Evolutionary conservation across 2,888 invertebrate species (phyloP), one percentile per base, ranked within the genome.

Genomic region (Ectobius pallidus): DNA sequence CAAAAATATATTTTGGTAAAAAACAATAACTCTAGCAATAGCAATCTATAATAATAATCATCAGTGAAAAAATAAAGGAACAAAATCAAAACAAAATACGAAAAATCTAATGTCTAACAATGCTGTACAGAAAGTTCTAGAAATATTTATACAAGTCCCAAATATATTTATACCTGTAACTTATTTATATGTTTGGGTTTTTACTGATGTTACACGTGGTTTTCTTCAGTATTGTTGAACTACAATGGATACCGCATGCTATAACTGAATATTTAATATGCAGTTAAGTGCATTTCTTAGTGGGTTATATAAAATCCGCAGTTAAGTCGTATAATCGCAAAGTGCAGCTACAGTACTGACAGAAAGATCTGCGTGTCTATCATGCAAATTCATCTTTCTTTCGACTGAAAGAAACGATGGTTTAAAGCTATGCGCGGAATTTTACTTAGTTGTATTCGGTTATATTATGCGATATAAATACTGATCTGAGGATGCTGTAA

Each of bases 11-110:
- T 73, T 71, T 75, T 25, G 65, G 55, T 74, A 75, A 77, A 76
- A 75, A 76, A 55, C 61, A 75, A 71, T 74, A 75, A 80, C 78
- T 81, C 81, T 81, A 79, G 82, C 82, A 79, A 78, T 77, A 77
- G 77, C 77, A 78, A 75, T 76, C 74, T 76, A 75, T 75, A 74
- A 7, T 70, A 75, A 74, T 75, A 76, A 75, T 74, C 75, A 76
- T 76, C 75, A 74, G 76, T 77, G 77, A 77, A 77, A 77, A 77
- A 77, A 77, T 77, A 77, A 77, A 77, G 74, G 75, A 76, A 76
- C 75, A 76, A 73, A 73, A 71, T 67, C 46, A 74, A 74, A 67
- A 74, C 71, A 71, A 67, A 55, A 39, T 71, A 61, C 63, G 52
- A 62, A 63, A 58, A 61, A 71, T 63, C 52, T 52, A 52, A 67